Evolutionary conservation across 2,113 vertebrate species (phyloP), one percentile per base, ranked within the genome.

Genomic region (Eulemur macaco): DNA sequence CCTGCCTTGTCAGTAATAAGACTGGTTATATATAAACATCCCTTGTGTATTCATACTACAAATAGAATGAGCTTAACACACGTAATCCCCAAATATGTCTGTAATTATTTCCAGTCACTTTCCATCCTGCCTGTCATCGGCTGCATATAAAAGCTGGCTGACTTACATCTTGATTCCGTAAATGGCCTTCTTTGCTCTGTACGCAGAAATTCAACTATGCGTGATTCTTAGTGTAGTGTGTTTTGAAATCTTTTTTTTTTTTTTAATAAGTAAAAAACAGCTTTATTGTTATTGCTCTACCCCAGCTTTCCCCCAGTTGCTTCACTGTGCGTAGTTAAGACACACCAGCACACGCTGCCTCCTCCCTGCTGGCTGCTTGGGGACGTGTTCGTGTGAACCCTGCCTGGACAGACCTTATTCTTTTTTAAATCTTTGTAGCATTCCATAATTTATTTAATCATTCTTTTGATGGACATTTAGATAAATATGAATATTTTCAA

Each of bases 21-120:
- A 23, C 88, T 68, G 71, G 82, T 83, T 95, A 88, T 86, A 95
- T 89, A 91, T 94, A 96, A 97, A 94, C 52, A 58, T 91, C 93
- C 89, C 91, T 60, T 86, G 88, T 88, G 91, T 91, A 86, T 96
- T 94, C 4, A 9, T 50, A 8, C 66, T 89, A 13, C 77, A 86
- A 69, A 96, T 45, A 93, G 89, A 89, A 37, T 23, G 60, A 60
- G 60, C 25, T 64, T 76, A 78, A 73, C 93, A 84, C 27, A 37
- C 6, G 8, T 47, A 92, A 56, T 93, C 82, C 86, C 68, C 39
- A 87, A 81, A 15, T 77, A 68, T 18, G 58, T 94, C 47, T 96
- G 71, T 94, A 85, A 71, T 39, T 95, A 91, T 97, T 96, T 94
- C 95, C 76, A 90, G 73, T 92, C 20, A 37, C 10, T 93, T 92